Conservation (phyloP, 2,888 invertebrate species). For the Dugesia japonica region DNA sequence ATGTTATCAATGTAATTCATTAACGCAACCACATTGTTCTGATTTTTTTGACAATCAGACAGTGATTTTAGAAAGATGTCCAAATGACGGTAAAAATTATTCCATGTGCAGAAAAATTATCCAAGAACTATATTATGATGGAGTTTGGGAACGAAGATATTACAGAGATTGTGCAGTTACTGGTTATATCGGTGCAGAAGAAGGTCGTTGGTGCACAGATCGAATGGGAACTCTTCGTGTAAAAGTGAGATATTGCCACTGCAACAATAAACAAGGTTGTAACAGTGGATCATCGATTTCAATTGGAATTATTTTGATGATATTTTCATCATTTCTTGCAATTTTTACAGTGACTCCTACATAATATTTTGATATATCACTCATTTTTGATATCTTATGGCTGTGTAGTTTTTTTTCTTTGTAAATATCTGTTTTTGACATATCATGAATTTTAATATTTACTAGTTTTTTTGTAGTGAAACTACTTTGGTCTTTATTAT, state of each 20-base stretch:
- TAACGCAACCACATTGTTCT: slow-evolving; percentile 70
- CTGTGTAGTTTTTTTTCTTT: too few relatives aligned
- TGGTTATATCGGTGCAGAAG: slow-evolving; percentile 43
- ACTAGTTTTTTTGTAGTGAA: too few relatives aligned
- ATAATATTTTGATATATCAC: too few relatives aligned
- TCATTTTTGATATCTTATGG: too few relatives aligned
- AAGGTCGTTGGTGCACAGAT: slow-evolving; percentile 45
- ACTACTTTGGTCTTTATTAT: too few relatives aligned
- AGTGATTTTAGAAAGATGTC: slow-evolving; percentile 68
- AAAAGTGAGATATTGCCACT: slow-evolving; percentile 46
- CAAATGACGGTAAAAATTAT: slow-evolving; percentile 49
- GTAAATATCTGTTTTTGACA: too few relatives aligned
- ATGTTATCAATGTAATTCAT: slow-evolving; percentile 80
- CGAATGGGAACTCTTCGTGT: slow-evolving; percentile 44
- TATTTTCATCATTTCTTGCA: background rate
- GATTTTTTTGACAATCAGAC: slow-evolving; percentile 71
- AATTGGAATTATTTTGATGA: slow-evolving; percentile 22
- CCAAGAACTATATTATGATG: slow-evolving; percentile 53
- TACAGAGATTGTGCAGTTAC: slow-evolving; percentile 46
- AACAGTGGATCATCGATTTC: slow-evolving; percentile 37
- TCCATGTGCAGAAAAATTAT: slow-evolving; percentile 66
- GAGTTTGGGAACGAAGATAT: slow-evolving; percentile 45
- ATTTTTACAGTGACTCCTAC: too few relatives aligned
- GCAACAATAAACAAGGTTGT: slow-evolving; percentile 48
- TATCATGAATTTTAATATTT: too few relatives aligned